Evolutionary conservation across 2,888 invertebrate genomes (phyloP), one percentile per base, ranked within the genome.

Genomic region (Eristalinus sepulchralis): DNA sequence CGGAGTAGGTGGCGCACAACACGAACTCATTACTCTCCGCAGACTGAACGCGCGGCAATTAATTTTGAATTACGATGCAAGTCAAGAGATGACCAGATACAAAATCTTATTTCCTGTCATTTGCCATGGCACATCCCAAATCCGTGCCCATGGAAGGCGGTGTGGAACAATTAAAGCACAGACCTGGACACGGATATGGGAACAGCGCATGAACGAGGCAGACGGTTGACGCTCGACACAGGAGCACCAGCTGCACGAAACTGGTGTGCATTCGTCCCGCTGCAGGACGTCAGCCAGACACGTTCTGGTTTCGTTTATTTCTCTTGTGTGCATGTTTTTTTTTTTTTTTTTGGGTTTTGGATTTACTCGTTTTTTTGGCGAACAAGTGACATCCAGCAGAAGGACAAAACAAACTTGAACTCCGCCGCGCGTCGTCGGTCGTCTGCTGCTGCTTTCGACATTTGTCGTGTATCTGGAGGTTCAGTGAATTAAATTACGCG

Each of bases 281-380:
- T 68, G 67, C 84, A 85, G 84, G 67, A 85, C 81, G 84, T 85
- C 84, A 81, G 71, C 72, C 81, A 85, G 84, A 81, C 84, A 85
- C 84, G 84, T 85, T 85, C 84, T 77, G 68, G 34, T 76, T 79
- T 73, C 59, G 27, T 9, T 72, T 67, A 36, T 55, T 27, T 22
- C 47, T n/a, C n/a, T n/a, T n/a, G n/a, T n/a, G n/a, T n/a, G n/a
- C n/a, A n/a, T n/a, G 31, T 2, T 13, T 39, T 68, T 20, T 64
- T 34, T 76, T 47, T 10, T 59, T 22, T 11, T 22, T 8, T 62
- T 31, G 34, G 2, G 34, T 81, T 47, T 71, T 67, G 34, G 9
- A 53, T 34, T 39, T 36, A 5, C 20, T 64, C 31, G 0, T n/a
- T 83, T n/a, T 83, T 72, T 73, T 64, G 53, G 78, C 83, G 73